Conservation (phyloP, 2,888 invertebrate genomes). For the Xanthia icteritia region DNA sequence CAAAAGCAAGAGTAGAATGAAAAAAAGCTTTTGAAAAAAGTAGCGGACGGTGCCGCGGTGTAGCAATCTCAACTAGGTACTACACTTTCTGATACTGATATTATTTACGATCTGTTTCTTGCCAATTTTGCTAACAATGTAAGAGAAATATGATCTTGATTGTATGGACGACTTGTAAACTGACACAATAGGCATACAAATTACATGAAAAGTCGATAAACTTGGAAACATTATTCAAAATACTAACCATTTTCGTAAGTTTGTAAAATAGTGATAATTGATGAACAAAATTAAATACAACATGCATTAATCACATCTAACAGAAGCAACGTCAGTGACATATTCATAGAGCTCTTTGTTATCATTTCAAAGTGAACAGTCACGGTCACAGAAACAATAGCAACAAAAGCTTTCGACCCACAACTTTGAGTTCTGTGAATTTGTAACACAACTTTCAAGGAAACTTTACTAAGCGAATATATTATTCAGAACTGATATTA, state of each 20-base stretch:
- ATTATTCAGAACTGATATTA: constrained; percentile 60
- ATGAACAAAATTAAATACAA: constrained; percentile 26
- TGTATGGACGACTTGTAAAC: neutral
- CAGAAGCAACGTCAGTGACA: constrained; percentile 22
- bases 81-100: neutral
- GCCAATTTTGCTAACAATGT: neutral
- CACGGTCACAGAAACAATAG: constrained; percentile 58
- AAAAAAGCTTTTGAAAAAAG: neutral
- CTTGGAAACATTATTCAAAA: neutral
- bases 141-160: neutral
- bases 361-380: constrained; percentile 31
- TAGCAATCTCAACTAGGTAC: neutral
- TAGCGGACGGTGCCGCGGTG: no score
- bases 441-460: constrained; percentile 52
- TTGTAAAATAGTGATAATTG: constrained; percentile 8
- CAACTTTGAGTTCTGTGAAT: constrained; percentile 55
- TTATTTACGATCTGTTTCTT: neutral
- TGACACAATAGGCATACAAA: neutral
- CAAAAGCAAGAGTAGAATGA: neutral
- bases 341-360: constrained; percentile 43
- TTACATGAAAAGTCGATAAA: neutral
- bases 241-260: neutral
- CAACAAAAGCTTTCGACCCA: constrained; percentile 50
- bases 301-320: constrained; percentile 36
- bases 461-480: constrained; percentile 49